Percentiles rank a stretch among this genome's conserved stretches.
These are phyloP conservation scores for Drosophila pseudoananassae DNA, from an alignment of 1,140 invertebrate genomes.

Conservation along the genomic window DNA sequence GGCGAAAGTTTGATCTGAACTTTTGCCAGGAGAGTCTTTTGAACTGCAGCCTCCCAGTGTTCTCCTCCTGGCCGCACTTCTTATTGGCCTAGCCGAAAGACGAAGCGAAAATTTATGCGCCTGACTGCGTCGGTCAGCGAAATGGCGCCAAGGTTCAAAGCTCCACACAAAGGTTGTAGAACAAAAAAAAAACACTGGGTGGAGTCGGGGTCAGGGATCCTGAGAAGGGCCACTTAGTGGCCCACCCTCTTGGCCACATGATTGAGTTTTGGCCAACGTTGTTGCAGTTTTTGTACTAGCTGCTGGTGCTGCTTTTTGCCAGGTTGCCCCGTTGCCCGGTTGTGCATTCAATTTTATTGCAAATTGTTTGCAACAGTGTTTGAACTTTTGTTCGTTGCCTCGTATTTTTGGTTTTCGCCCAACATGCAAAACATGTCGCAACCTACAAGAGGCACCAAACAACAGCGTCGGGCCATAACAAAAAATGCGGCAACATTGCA, in stretches of 20 bases:
- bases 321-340: constrained; percentile 13
- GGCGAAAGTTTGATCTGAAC: constrained; percentile 59
- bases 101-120: constrained; percentile 68
- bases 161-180: constrained; percentile 33
- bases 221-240: constrained; percentile 53
- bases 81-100: constrained; percentile 11
- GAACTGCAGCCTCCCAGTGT: constrained; percentile 30
- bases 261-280: constrained; percentile 52
- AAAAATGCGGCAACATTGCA: constrained; percentile 63
- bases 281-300: constrained; percentile 15
- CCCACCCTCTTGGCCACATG: constrained; percentile 41
- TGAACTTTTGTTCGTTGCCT: constrained; percentile 21
- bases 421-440: constrained; percentile 67
- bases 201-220: not conserved
- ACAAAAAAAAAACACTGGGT: not conserved
- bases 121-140: constrained; percentile 64
- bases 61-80: not conserved
- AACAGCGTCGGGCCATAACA: constrained; percentile 20
- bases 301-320: constrained; percentile 8
- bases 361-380: constrained; percentile 72
- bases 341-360: constrained; percentile 74
- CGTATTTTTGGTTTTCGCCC: constrained; percentile 41
- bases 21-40: constrained; percentile 50
- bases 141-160: constrained; percentile 80
- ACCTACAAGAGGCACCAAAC: constrained; percentile 20